Percentiles rank a stretch among this genome's conserved stretches.
These are phyloP conservation scores for Trissolcus brochymenae DNA, from an alignment of 2,888 invertebrate genomes.

Conservation along the genomic window DNA sequence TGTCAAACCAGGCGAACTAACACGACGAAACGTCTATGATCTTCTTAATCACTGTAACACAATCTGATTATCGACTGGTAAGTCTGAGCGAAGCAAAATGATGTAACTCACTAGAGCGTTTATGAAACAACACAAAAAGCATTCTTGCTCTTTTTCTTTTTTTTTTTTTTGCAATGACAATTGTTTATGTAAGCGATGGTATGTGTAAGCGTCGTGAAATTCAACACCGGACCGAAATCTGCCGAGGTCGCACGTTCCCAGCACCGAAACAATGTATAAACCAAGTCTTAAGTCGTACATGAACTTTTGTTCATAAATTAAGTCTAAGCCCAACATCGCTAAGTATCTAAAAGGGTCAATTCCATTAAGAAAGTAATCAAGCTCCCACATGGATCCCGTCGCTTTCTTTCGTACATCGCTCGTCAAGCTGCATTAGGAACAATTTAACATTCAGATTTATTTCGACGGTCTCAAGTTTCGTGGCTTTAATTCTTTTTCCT, in stretches of 20 bases:
- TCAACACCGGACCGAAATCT: slow-evolving; percentile 17
- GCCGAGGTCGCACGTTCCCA: slow-evolving; percentile 24
- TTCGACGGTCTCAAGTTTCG: not conserved
- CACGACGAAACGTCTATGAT: not conserved
- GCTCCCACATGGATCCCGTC: slow-evolving; percentile 55
- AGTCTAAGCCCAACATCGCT: slow-evolving; percentile 53
- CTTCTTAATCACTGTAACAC: slow-evolving; percentile 37
- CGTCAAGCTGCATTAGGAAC: not conserved
- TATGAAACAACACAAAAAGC: slow-evolving; percentile 61
- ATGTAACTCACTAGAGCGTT: slow-evolving; percentile 59
- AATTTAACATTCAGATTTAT: slow-evolving; percentile 24
- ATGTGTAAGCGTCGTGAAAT: slow-evolving; percentile 30
- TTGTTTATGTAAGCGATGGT: slow-evolving; percentile 32
- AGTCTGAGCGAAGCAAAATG: slow-evolving; percentile 37
- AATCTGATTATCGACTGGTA: slow-evolving; percentile 28
- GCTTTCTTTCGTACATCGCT: slow-evolving; percentile 20
- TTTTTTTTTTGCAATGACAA: slow-evolving; percentile 16
- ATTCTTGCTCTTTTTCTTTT: slow-evolving; percentile 47
- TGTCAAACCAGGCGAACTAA: not conserved
- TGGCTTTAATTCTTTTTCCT: not conserved
- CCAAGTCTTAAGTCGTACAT: slow-evolving; percentile 50
- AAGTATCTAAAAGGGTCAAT: slow-evolving; percentile 64
- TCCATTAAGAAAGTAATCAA: slow-evolving; percentile 62
- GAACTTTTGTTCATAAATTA: slow-evolving; percentile 46
- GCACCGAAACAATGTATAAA: slow-evolving; percentile 54